Base-by-base conservation (phyloP, 2,888 invertebrate genomes). In the Apamea sordens region DNA sequence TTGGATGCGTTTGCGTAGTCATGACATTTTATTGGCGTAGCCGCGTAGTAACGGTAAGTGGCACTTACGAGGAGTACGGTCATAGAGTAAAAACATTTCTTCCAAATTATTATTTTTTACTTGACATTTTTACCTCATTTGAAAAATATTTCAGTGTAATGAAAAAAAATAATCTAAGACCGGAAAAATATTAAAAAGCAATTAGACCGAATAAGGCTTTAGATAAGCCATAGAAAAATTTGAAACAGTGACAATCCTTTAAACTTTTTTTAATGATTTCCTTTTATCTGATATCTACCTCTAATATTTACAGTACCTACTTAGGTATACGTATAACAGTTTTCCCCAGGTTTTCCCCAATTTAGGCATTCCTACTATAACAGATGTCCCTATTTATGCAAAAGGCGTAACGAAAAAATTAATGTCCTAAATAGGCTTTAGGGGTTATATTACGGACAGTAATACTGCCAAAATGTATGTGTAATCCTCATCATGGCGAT, bases 401-500 rank as follows among this genome's bases (percentile, higher is more conserved):
- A 85, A 80, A 68, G 32, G 28, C 41, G 74, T 71, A 69, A 77
- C 59, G 75, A 74, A 79, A 86, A 80, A 76, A 73, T 13, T 76
- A 32, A 79, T 80, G 65, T 41, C 75, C 69, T 32, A 83, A 81
- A 83, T 83, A 83, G 77, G 81, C 80, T 68, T 68, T 74, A 69
- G 59, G 70, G 72, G 77, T 80, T 80, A 84, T 78, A 82, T 79
- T 77, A 82, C 74, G 41, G 76, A 74, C 68, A 75, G 71, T 53
- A 82, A 79, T 84, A 76, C 77, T 81, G 75, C 75, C 74, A 65
- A 86, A 88, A 84, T 79, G 74, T 84, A 79, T 82, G 79, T 79
- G 77, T 89, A 86, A 84, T 84, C 82, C 77, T 80, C 81, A 88
- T 80, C 73, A 77, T 63, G 61, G 36, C 80, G 73, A 79, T 87